Evolutionary conservation across 1,140 invertebrate genomes (phyloP), one percentile per base, ranked within the genome.

Genomic region (Nixonia krombeini): DNA sequence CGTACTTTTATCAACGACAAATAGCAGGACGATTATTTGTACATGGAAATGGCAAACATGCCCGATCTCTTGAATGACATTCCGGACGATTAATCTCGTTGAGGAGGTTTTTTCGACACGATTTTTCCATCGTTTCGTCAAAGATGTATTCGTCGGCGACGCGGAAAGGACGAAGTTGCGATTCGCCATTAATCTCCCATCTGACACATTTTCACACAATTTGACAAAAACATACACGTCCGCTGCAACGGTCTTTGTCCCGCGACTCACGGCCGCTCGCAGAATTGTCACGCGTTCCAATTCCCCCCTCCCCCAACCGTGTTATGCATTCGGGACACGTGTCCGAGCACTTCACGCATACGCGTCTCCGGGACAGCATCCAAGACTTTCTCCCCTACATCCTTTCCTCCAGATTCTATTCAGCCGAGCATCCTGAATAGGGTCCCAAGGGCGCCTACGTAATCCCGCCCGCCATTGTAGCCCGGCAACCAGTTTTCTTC

Each of bases 361-460:
- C 9, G 9, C 21, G 21, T 2, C 21, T 44, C 10, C 23, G 12
- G 0, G 25, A 18, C 15, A 40, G 15, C 40, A 8, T 25, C n/a
- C n/a, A 10, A 26, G 9, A 15, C 31, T 41, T 10, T 52, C 42
- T 50, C 51, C 47, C 49, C 37, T 40, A 31, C 45, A 66, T 74
- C 61, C 67, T 74, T 68, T 66, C 57, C n/a, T n/a, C 55, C 50
- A 70, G 71, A 72, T 75, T 65, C 70, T 75, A 72, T 78, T 74
- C 67, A 65, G 50, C 25, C 52, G 61, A 6, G 13, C 26, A 73
- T 72, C 47, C 68, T 77, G 74, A 78, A 78, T 73, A 78, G 65
- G 56, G 63, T 70, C 76, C 75, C 62, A 75, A 76, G 74, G 73
- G 76, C 78, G 71, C 75, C 78, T 79, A 79, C 75, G 77, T 80